These are phyloP conservation scores for Acanthosepion esculentum DNA, from an alignment of 2,888 invertebrate species.

Conservation along the genomic window DNA sequence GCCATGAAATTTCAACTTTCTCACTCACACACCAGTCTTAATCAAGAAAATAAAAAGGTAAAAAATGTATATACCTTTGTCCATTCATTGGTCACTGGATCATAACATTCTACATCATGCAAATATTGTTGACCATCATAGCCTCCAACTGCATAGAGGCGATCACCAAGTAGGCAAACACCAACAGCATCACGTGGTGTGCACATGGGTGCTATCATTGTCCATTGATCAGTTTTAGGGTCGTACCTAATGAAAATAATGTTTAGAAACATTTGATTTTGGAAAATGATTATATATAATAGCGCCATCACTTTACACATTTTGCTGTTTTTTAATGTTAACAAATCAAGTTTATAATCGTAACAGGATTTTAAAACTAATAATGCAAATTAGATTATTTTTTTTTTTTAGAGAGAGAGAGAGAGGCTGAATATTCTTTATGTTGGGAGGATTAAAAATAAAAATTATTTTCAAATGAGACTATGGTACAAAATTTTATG, in stretches of 20 bases:
- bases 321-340: too few relatives aligned
- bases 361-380: too few relatives aligned
- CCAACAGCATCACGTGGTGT: conserved; percentile 91
- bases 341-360: too few relatives aligned
- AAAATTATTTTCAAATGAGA: background rate
- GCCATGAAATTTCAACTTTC: too few relatives aligned
- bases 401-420: too few relatives aligned
- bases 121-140: conserved; percentile 93
- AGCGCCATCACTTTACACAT: too few relatives aligned
- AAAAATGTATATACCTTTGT: conserved; percentile 75
- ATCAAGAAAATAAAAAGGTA: background rate
- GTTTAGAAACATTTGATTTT: background rate
- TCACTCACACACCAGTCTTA: too few relatives aligned
- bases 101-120: conserved; percentile 88
- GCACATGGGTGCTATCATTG: conserved; percentile 87
- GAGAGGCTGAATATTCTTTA: too few relatives aligned
- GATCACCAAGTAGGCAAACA: conserved; percentile 88
- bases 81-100: conserved; percentile 80
- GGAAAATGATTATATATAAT: too few relatives aligned
- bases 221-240: conserved; percentile 88
- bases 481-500: background rate
- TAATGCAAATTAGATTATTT: too few relatives aligned
- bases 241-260: conserved; percentile 77
- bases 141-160: conserved; percentile 89
- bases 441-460: too few relatives aligned